Percentiles rank a stretch among this genome's conserved stretches.
phyloP scores from a whole-genome alignment of 2,797 vertebrate species.

The Caiman crocodilus region DNA sequence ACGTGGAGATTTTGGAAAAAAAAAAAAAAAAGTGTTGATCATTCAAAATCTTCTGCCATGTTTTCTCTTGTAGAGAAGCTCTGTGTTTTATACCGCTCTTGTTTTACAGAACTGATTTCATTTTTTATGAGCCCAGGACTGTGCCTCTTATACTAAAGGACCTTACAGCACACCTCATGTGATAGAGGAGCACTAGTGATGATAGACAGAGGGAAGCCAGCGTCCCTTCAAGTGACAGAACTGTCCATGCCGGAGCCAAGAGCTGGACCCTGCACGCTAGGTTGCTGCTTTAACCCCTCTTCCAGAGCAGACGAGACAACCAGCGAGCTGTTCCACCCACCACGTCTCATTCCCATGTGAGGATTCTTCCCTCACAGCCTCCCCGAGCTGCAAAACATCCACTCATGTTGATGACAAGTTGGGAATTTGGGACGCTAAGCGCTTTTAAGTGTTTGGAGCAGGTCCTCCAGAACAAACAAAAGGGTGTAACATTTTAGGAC shows the following conservation, averaged over 20 bases:
- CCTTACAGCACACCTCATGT: not conserved
- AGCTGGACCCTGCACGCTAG: not conserved
- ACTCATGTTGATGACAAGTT: not conserved
- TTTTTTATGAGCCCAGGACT: not conserved
- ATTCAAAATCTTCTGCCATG: not conserved
- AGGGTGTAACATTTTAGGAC: not conserved
- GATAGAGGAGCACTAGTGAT: not conserved
- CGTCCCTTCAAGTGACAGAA: not conserved
- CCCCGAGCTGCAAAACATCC: not conserved
- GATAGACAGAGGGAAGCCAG: accelerated
- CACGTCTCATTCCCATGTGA: accelerated
- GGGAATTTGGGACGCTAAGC: not conserved
- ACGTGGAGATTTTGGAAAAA: not conserved
- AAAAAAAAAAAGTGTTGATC: not conserved
- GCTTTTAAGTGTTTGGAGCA: not conserved
- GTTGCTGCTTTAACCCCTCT: not conserved
- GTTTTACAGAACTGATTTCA: not conserved
- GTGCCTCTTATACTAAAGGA: not conserved
- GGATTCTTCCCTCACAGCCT: not conserved
- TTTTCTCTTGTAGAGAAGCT: not conserved
- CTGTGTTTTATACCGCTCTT: not conserved
- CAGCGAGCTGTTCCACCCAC: not conserved
- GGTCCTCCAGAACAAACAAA: not conserved
- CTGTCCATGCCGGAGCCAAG: not conserved
- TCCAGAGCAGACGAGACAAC: accelerated